phyloP scores from a whole-genome alignment of 1,140 invertebrate genomes.

The Scaptomyza montana region DNA sequence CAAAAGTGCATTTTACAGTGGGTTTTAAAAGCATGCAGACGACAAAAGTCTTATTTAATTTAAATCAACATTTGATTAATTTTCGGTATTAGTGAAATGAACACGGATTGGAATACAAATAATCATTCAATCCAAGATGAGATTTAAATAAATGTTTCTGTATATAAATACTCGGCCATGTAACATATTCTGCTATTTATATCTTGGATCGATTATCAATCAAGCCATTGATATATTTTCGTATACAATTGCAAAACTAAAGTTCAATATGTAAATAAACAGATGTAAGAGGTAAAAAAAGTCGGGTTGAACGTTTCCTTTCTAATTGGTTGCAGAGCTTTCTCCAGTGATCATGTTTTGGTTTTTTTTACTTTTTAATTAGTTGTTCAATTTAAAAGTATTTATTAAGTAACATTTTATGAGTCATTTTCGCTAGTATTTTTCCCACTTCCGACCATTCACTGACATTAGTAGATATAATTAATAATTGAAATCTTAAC shows the following conservation, averaged over 20 bases:
- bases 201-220: no score
- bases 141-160: no score
- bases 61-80: no score
- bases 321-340: constrained; percentile 31
- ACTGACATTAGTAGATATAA: neutral
- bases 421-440: neutral
- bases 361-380: constrained; percentile 15
- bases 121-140: no score
- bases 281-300: constrained; percentile 10
- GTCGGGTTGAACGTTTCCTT: constrained; percentile 28
- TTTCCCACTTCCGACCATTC: neutral
- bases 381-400: constrained; percentile 1
- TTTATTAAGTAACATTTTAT: neutral
- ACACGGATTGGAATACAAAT: no score
- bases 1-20: constrained; percentile 2
- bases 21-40: neutral
- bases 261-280: constrained; percentile 10
- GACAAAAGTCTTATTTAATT: neutral
- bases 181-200: no score
- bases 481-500: neutral
- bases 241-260: no score
- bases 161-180: no score
- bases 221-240: no score
- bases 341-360: constrained; percentile 30
- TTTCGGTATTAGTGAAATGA: no score